Percentiles rank a stretch among this genome's conserved stretches.
phyloP scores from a whole-genome alignment of 1,140 invertebrate species.

The Pogonomyrmex barbatus region DNA sequence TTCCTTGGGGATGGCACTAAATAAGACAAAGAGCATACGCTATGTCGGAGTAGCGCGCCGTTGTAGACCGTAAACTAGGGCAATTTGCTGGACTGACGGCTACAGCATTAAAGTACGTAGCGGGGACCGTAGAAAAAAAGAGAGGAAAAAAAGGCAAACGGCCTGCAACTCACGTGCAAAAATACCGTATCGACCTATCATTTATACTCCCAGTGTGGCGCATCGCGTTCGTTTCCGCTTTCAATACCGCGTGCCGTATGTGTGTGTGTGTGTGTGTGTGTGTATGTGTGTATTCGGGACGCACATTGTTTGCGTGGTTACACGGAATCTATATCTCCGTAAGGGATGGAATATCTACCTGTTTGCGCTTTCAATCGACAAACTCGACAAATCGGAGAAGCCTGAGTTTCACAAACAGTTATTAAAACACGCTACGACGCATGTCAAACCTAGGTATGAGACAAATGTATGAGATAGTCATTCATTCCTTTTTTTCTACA shows the following conservation, averaged over 20 bases:
- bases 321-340: conserved; percentile 12
- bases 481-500: background rate
- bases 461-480: background rate
- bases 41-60: background rate
- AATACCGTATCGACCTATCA: conserved; percentile 53
- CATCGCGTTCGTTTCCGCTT: conserved; percentile 40
- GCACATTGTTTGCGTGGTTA: conserved; percentile 34
- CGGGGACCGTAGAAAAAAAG: conserved; percentile 4
- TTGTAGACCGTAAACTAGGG: conserved; percentile 36
- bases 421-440: conserved; percentile 11
- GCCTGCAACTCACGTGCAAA: conserved; percentile 13
- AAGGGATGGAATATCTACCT: conserved; percentile 22
- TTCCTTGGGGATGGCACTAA: conserved; percentile 8
- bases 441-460: background rate
- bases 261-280: too few species aligned
- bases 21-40: conserved; percentile 43
- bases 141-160: conserved; percentile 3
- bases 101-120: conserved; percentile 40
- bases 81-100: conserved; percentile 48
- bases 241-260: conserved; percentile 16
- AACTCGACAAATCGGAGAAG: conserved; percentile 39
- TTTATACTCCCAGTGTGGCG: conserved; percentile 1
- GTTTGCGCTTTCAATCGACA: conserved; percentile 33
- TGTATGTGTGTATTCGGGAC: background rate
- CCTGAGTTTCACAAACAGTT: conserved; percentile 2